Base-by-base conservation (phyloP, 1,140 invertebrate species). In the Sipha flava region DNA sequence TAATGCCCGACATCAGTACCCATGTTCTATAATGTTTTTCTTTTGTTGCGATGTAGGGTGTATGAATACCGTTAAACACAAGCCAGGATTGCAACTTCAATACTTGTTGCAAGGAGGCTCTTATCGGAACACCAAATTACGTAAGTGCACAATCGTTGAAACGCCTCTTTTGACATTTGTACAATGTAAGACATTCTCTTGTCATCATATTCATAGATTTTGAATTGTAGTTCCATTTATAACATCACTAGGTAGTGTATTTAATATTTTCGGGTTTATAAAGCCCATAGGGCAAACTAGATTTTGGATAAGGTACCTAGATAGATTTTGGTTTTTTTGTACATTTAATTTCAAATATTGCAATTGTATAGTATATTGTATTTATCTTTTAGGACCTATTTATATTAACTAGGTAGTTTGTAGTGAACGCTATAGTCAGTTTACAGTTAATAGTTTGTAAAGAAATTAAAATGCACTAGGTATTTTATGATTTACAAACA, bases 61-160 rank as follows among this genome's bases (percentile, higher is more conserved):
- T 59, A 77, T 77, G 73, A 54, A 77, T 77, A 77, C 73, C 23
- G 34, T 77, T 75, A 80, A 80, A 80, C 80, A 73, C 40, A 72
- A 80, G 72, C 80, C 80, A 29, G 80, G 80, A 64, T 73, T 80
- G 52, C 80, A 80, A 64, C 72, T 80, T 52, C 68, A 80, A 43
- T 80, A 75, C 47, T 49, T 80, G 52, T 80, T 80, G 72, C 80
- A 80, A 80, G 80, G 80, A 37, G 80, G 80, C 72, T 75, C 80
- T 26, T 73, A 75, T 29, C 72, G 80, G 16, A 77, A 75, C 59
- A 80, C 52, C 49, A 72, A 80, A 72, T 23, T 73, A 64, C 70
- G 80, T 80, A 62, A 80, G 80, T 80, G 49, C 5, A n/a, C n/a
- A 29, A n/a, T 29, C 9, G 18, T 47, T 70, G 3, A 3, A 31